Conservation (phyloP, 2,888 invertebrate genomes). For the Plebejus melissa region DNA sequence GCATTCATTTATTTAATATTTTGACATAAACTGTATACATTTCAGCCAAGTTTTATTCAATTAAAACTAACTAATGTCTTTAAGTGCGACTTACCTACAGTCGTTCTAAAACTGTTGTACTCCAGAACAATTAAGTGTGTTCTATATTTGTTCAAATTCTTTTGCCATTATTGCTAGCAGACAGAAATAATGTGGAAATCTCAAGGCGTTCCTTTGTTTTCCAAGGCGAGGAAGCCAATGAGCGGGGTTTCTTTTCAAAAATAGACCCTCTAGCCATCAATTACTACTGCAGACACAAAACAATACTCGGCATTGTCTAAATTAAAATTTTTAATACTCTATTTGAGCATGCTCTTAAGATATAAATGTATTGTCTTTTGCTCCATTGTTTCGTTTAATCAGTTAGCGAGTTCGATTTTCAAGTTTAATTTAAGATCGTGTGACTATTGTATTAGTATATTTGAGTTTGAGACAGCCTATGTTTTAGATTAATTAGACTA, state of each 20-base stretch:
- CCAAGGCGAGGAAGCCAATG: slow-evolving; percentile 41
- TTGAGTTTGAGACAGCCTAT: too few species aligned
- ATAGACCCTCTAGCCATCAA: slow-evolving; percentile 39
- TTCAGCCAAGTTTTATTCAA: too few species aligned
- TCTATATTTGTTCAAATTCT: slow-evolving; percentile 19
- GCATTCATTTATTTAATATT: too few species aligned
- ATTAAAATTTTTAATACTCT: slow-evolving; percentile 35
- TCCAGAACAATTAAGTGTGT: background rate
- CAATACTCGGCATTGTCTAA: slow-evolving; percentile 37
- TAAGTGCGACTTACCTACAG: background rate
- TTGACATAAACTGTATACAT: too few species aligned
- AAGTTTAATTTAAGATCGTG: background rate
- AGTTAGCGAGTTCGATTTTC: background rate
- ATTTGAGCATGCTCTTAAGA: slow-evolving; percentile 19
- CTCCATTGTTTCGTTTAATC: background rate
- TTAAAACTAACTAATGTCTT: too few species aligned
- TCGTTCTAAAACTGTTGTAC: background rate
- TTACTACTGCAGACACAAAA: slow-evolving; percentile 37
- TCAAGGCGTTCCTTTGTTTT: slow-evolving; percentile 40
- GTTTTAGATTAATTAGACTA: too few species aligned
- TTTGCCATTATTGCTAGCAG: slow-evolving; percentile 27
- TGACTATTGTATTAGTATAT: background rate
- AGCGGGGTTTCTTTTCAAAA: slow-evolving; percentile 40
- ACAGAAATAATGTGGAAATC: slow-evolving; percentile 39
- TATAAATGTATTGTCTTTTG: slow-evolving; percentile 3